These are phyloP conservation scores for Gastrophysa polygoni DNA, from an alignment of 2,888 invertebrate species.

Conservation along the genomic window DNA sequence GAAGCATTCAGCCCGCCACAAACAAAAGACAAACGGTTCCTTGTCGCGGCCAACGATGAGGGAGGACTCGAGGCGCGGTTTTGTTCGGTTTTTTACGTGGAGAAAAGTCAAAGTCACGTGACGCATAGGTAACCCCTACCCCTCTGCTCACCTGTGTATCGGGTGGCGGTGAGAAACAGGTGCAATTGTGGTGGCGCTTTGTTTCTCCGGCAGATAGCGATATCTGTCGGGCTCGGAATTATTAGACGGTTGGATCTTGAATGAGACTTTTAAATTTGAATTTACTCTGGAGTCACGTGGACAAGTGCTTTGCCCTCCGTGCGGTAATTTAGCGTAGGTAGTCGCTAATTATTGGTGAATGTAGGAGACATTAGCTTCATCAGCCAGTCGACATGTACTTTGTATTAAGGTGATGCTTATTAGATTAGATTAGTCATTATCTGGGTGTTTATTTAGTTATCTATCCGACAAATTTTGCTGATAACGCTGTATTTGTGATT, in stretches of 20 bases:
- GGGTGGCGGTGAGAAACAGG: constrained; percentile 46
- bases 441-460: constrained; percentile 1
- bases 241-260: constrained; percentile 23
- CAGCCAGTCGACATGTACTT: background rate
- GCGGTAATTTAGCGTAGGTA: constrained; percentile 37
- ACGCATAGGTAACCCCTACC: constrained; percentile 50
- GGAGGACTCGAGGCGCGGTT: constrained; percentile 54
- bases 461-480: background rate
- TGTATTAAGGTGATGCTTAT: background rate
- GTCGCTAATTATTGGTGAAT: constrained; percentile 32
- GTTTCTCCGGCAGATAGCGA: constrained; percentile 33
- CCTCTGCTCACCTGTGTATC: constrained; percentile 49
- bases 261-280: constrained; percentile 20
- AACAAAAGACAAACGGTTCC: constrained; percentile 20
- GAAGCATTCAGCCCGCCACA: background rate
- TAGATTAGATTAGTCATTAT: constrained; percentile 11
- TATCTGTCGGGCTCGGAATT: constrained; percentile 20
- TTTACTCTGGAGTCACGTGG: constrained; percentile 4
- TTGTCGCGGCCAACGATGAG: constrained; percentile 40
- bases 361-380: constrained; percentile 22
- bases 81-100: constrained; percentile 50
- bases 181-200: constrained; percentile 37
- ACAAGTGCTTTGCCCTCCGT: constrained; percentile 14
- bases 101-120: constrained; percentile 53
- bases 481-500: background rate